Evolutionary conservation across 2,888 invertebrate genomes (phyloP), one percentile per base, ranked within the genome.

Genomic region (Euclidia mi): DNA sequence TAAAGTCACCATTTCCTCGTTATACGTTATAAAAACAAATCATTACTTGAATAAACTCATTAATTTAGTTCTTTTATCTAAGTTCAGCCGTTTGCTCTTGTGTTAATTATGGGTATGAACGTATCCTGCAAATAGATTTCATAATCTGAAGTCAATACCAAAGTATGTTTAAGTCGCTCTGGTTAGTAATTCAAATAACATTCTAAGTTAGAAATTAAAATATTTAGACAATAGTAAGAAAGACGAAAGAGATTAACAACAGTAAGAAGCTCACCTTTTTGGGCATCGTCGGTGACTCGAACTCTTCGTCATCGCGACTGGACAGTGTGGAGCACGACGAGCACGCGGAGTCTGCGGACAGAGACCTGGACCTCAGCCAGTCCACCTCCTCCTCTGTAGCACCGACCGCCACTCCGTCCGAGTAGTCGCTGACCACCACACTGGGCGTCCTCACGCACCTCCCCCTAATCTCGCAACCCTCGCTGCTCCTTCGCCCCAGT

Each of bases 381-480:
- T 89, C 82, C 66, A 91, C 92, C 71, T 94, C 94, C 73, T 92
- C 94, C 49, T 88, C 88, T 0, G 93, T 92, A 2, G 93, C 94
- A 2, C 94, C 94, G 7, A 92, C 93, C 0, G 90, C 92, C 20
- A 89, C 82, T 0, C 92, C 97, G 78, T 98, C 98, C 0, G 97
- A 97, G 80, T 98, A 98, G 85, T 98, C 98, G 79, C 97, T 98
- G 35, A 98, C 97, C 2, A 98, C 97, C 40, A 98, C 98, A 50
- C 98, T 98, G 0, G 98, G 98, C 0, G 98, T 97, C 56, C 98
- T 92, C 87, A 97, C 97, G 76, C 96, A 97, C 78, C 93, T 79
- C 73, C 90, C 94, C 65, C 95, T 80, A 66, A 94, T 86, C 78
- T 92, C 91, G 63, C 89, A 81, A 69, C 95, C 94, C 69, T 94